Base-by-base conservation (phyloP, 30 jellyfish, hydroid and myxozoan species). In the Rhopilema esculentum region DNA sequence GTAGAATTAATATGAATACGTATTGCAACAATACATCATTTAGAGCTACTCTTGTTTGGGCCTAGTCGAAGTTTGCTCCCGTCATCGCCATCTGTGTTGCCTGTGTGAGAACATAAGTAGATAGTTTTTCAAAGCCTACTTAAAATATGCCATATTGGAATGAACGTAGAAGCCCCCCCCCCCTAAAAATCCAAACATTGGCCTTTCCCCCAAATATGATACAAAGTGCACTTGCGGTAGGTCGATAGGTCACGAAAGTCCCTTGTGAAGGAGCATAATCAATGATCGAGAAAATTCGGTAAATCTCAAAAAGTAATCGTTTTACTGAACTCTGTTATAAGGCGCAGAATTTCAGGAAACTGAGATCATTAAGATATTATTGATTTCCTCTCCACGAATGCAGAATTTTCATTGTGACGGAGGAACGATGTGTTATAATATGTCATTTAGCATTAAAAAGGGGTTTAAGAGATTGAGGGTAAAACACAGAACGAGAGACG, bases 381-480 rank as follows among this genome's bases (percentile, higher is more conserved):
- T 23, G 68, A 78, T 61, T 78, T 78, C 88, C 88, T 57, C 8
- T 53, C 27, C 78, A 27, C 27, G 88, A 75, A 78, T 78, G 16
- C 29, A 57, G 31, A n/a, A 61, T 31, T 2, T 21, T 65, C 88
- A 62, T 61, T 78, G 49, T 23, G 19, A 23, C 20, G 30, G 22
- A 23, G 29, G 77, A 66, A 66, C 33, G 77, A 66, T 66, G 77
- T 66, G 77, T 66, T 66, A 66, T 51, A 29, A 78, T 57, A 20
- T 67, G 65, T 69, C 32, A 78, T 22, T 28, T 22, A 28, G 30
- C 27, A 31, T 78, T 61, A 78, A 27, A 12, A 15, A 78, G 33
- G 16, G 30, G 57, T 40, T 2, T 6, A 40, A 40, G 57, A 40
- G 12, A 12, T 12, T 12, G 57, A 12, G 9, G 57, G 57, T 40